Base-by-base conservation (phyloP, 35 echinoderm and acorn worm genomes). In the Diadema setosum region DNA sequence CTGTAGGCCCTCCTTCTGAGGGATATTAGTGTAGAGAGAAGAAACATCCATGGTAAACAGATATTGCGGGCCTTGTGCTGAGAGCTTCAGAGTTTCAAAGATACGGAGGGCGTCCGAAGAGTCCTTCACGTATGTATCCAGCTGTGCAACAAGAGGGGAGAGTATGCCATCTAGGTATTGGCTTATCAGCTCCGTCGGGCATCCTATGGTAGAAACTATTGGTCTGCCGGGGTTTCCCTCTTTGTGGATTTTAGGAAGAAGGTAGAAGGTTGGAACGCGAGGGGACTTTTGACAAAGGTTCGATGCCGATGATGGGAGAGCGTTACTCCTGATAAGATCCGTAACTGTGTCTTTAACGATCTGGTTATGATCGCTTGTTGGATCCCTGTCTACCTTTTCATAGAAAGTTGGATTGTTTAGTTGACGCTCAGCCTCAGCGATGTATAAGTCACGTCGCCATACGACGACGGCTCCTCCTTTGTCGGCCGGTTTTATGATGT, bases 181-280 rank as follows among this genome's bases (percentile, higher is more conserved):
- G 83, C 50, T 63, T 5, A 85, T 85, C 50, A 58, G 5, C 16
- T 30, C 83, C 60, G 83, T 70, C 5, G 83, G 83, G 26, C 83
- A 85, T 23, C 49, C 49, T 6, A 26, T 59, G 4, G 48, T 56
- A 36, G 83, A 83, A 83, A 83, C 42, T 14, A 85, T 85, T 15
- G 83, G 83, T 32, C 83, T 29, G 5, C 83, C 83, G 5, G 83
- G 83, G 50, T 85, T 58, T 5, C 56, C 49, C 17, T 40, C 37
- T 34, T 83, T 83, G 81, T 83, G 81, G 9, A 67, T 83, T 56
- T 83, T 83, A 18, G 81, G 81, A 16, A 83, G 46, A 29, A 83
- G 40, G 30, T 83, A 83, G 48, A 83, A 83, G 42, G 32, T 41
- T 18, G 75, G 29, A 67, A 11, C 63, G 29, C 26, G 63, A 14